Conservation (phyloP, 2,797 vertebrate genomes). For the Valencia hispanica region DNA sequence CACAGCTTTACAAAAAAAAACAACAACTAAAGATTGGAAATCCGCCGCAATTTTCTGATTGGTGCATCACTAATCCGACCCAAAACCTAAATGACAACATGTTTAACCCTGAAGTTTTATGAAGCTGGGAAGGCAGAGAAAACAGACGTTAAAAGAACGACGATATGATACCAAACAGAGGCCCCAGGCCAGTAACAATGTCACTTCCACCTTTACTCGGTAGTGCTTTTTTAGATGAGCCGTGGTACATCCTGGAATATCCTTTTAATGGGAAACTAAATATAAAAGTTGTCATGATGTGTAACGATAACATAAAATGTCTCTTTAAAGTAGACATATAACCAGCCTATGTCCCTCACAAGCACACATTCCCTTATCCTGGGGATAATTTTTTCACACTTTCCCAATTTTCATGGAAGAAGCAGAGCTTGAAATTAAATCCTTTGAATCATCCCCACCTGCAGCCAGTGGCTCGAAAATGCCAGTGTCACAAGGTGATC, state of each 20-base stretch:
- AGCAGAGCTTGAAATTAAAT: conserved; percentile 12
- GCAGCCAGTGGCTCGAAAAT: conserved; percentile 11
- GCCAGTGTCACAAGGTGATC: conserved; percentile 50
- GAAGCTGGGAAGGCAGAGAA: background rate
- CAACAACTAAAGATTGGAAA: too few relatives aligned
- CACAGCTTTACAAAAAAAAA: too few relatives aligned
- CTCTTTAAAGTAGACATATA: background rate
- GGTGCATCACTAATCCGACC: background rate
- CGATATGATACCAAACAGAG: background rate
- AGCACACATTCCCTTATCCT: background rate
- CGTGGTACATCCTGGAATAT: background rate
- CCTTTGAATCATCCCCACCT: conserved; percentile 8
- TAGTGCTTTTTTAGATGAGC: too few relatives aligned
- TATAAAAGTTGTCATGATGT: too few relatives aligned
- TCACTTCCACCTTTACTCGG: background rate
- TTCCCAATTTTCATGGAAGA: background rate
- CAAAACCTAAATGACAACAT: too few relatives aligned
- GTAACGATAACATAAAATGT: background rate
- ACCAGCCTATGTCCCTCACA: background rate
- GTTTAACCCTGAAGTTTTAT: background rate
- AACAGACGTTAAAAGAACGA: background rate
- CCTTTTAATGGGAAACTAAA: background rate
- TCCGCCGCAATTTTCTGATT: too few relatives aligned
- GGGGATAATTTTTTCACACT: conserved; percentile 1
- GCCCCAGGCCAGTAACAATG: too few relatives aligned